Conservation (phyloP, 2,888 invertebrate species). For the Bruchidius siliquastri region DNA sequence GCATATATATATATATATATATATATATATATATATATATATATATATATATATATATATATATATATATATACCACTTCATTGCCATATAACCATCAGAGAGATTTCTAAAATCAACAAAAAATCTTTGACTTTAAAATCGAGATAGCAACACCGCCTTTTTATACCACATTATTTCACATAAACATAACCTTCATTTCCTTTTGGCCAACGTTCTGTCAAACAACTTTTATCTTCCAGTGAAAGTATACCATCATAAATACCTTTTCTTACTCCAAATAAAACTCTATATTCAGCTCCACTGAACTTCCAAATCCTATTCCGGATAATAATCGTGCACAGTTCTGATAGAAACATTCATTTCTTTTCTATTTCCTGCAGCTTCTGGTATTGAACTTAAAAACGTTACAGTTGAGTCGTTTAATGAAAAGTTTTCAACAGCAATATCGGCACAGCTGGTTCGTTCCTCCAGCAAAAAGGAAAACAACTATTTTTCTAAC, state of each 20-base stretch:
- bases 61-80: too few species aligned
- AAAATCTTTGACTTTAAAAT: too few species aligned
- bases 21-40: too few species aligned
- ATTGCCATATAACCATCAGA: too few species aligned
- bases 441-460: background rate
- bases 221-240: too few species aligned
- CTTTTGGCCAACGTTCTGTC: too few species aligned
- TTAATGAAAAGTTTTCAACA: background rate
- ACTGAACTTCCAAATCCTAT: background rate
- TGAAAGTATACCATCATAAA: background rate
- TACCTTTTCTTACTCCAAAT: background rate
- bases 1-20: too few species aligned
- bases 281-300: background rate
- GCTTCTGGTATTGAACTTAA: background rate
- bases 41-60: too few species aligned
- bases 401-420: background rate
- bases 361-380: background rate
- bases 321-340: background rate
- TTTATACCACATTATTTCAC: too few species aligned
- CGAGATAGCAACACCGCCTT: too few species aligned
- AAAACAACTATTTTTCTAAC: background rate
- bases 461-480: background rate
- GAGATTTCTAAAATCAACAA: too few species aligned
- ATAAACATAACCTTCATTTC: too few species aligned
- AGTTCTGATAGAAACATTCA: background rate